Evolutionary conservation across 1,140 invertebrate species (phyloP).

Genomic region (Caenorhabditis remanei): DNA sequence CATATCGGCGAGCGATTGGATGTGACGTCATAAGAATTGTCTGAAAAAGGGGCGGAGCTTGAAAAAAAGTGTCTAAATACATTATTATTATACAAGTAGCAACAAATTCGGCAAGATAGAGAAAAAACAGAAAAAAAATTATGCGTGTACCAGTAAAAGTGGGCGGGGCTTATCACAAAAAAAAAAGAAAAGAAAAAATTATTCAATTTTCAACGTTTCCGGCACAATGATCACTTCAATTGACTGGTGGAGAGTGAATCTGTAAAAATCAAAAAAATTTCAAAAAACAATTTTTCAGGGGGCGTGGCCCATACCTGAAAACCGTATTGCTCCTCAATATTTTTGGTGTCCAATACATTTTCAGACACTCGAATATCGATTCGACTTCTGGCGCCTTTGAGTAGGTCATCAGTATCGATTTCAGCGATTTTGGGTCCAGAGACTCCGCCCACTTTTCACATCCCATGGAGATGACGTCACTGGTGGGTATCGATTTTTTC

Average conservation of each 20-base stretch:
- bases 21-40: no score
- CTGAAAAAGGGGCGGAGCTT: no score
- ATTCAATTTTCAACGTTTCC: conserved; percentile 30
- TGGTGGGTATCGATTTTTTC: conserved; percentile 19
- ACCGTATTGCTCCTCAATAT: neutral
- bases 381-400: conserved; percentile 9
- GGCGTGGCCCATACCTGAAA: neutral
- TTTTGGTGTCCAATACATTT: conserved; percentile 38
- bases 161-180: neutral
- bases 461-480: neutral
- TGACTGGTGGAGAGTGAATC: conserved; percentile 9
- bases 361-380: conserved; percentile 22
- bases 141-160: no score
- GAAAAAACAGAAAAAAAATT: no score
- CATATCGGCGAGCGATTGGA: no score
- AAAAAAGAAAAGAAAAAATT: neutral
- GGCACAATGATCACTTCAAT: conserved; percentile 1
- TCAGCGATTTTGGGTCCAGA: neutral
- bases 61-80: no score
- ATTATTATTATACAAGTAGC: no score
- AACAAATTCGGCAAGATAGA: no score
- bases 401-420: neutral
- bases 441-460: neutral
- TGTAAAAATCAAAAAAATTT: neutral
- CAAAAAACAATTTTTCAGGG: neutral